Evolutionary conservation across 1,140 invertebrate species (phyloP).

Genomic region (Sitophilus oryzae): DNA sequence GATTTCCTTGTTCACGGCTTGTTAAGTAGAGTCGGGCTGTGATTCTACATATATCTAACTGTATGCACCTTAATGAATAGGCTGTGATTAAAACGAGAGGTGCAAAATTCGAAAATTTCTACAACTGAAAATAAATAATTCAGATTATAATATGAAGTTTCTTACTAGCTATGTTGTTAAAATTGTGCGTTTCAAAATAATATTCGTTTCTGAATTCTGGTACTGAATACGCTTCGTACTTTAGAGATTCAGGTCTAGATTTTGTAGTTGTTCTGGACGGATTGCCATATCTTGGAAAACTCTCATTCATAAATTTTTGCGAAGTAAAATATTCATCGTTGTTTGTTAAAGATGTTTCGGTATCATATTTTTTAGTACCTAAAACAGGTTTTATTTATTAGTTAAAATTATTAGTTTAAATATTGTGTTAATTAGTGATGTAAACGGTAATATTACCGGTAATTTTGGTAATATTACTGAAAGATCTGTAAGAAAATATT

Average conservation of each 20-base stretch:
- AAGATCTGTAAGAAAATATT: too few relatives aligned
- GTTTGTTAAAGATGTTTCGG: background rate
- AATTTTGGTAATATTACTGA: too few relatives aligned
- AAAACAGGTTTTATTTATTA: too few relatives aligned
- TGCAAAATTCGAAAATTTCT: slow-evolving; percentile 1
- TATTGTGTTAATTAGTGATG: too few relatives aligned
- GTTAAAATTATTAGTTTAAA: too few relatives aligned
- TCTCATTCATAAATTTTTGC: background rate
- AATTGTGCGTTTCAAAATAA: slow-evolving; percentile 28
- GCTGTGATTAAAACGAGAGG: too few relatives aligned
- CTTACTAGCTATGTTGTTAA: slow-evolving; percentile 11
- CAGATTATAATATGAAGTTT: background rate
- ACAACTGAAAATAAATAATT: background rate
- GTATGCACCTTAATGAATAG: too few relatives aligned
- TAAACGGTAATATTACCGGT: too few relatives aligned
- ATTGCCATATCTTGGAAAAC: background rate
- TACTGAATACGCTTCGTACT: slow-evolving; percentile 2
- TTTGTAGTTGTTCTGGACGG: slow-evolving; percentile 1
- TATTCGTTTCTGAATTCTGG: slow-evolving; percentile 22
- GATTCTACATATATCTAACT: too few relatives aligned
- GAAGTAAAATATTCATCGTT: background rate
- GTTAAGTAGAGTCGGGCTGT: too few relatives aligned
- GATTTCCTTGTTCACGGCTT: too few relatives aligned
- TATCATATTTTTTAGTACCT: slow-evolving; percentile 8
- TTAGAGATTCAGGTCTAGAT: slow-evolving; percentile 2